A percentile compares a stretch with the other conserved stretches of the same genome.
These are phyloP conservation scores for Entomobrya proxima DNA, from an alignment of 2,888 invertebrate genomes.

Conservation along the genomic window DNA sequence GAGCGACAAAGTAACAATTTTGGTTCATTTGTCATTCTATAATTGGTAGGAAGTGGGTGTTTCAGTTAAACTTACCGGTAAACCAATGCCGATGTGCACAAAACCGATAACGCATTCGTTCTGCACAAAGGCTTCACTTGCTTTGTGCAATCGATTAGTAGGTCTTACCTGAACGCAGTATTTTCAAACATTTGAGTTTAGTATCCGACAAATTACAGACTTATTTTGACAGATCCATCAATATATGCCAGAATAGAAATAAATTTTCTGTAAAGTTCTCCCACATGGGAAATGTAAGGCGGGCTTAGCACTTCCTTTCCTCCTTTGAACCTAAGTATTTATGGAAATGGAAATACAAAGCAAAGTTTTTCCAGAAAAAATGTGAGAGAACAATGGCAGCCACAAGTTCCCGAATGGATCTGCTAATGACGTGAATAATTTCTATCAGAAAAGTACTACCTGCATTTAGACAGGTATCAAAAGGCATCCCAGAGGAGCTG, in stretches of 20 bases:
- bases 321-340: background rate
- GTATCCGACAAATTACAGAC: slow-evolving; percentile 13
- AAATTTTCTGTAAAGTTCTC: slow-evolving; percentile 23
- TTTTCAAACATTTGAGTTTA: background rate
- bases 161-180: background rate
- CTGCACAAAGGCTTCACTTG: background rate
- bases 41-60: slow-evolving; percentile 59
- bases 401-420: background rate
- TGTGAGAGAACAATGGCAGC: background rate
- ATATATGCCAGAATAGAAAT: slow-evolving; percentile 61
- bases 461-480: background rate
- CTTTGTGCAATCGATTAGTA: slow-evolving; percentile 3
- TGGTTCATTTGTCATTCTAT: slow-evolving; percentile 55
- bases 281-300: slow-evolving; percentile 12
- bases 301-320: slow-evolving; percentile 42
- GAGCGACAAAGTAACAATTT: slow-evolving; percentile 13
- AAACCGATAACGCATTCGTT: background rate
- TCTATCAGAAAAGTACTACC: background rate
- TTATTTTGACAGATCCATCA: slow-evolving; percentile 65
- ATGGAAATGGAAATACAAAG: background rate
- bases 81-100: slow-evolving; percentile 4
- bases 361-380: background rate
- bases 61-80: slow-evolving; percentile 23
- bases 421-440: background rate
- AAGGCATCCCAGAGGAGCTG: slow-evolving; percentile 7